Conservation (phyloP, 1,140 invertebrate genomes). For the Mycetomoellerius zeteki region DNA sequence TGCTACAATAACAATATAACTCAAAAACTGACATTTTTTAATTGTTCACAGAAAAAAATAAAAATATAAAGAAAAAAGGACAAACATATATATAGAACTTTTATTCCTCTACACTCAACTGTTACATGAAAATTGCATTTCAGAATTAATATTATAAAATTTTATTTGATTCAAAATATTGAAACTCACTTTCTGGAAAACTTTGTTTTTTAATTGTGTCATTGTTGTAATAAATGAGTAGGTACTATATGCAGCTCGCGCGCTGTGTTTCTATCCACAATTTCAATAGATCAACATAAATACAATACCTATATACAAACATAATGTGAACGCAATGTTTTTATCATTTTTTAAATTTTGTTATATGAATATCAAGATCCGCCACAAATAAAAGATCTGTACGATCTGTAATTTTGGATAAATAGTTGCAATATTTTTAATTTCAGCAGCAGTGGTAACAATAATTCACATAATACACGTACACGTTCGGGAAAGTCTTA, state of each 20-base stretch:
- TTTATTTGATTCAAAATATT: too few species aligned
- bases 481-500: neutral
- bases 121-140: too few species aligned
- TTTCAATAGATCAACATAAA: neutral
- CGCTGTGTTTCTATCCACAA: neutral
- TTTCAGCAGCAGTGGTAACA: neutral
- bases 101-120: too few species aligned
- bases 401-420: neutral
- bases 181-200: too few species aligned
- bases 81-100: too few species aligned
- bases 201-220: too few species aligned
- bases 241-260: neutral
- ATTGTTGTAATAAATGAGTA: too few species aligned
- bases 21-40: too few species aligned
- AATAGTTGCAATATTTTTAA: neutral
- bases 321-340: neutral
- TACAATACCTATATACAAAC: neutral
- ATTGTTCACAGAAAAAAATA: too few species aligned
- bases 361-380: neutral
- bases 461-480: constrained; percentile 14
- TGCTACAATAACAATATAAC: too few species aligned
- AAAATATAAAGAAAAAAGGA: too few species aligned
- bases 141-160: too few species aligned
- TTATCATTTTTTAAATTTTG: neutral
- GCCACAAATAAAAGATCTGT: neutral